Evolutionary conservation across 2,113 vertebrate species (phyloP).

Genomic region (Gopherus flavomarginatus): DNA sequence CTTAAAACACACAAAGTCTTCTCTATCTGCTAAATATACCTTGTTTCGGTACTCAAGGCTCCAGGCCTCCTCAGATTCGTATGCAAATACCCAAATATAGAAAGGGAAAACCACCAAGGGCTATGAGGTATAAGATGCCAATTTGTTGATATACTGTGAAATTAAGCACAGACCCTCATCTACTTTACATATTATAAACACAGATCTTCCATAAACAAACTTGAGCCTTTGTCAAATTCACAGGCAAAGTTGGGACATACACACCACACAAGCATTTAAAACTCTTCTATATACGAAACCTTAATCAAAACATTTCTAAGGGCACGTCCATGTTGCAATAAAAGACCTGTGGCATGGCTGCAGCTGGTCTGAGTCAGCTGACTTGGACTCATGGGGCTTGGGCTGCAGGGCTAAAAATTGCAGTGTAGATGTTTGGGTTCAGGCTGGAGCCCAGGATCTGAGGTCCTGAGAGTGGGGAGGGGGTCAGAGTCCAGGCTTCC

Average conservation of each 20-base stretch:
- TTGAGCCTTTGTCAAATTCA: not conserved
- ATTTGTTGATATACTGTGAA: conserved; percentile 5
- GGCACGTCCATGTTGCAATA: not conserved
- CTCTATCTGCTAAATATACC: not conserved
- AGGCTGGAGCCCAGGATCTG: not conserved
- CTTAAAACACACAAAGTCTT: not conserved
- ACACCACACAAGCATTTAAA: conserved; percentile 12
- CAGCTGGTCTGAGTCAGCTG: not conserved
- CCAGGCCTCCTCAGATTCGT: not conserved
- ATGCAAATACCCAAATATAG: not conserved
- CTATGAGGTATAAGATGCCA: not conserved
- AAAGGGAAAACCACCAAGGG: not conserved
- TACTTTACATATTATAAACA: not conserved
- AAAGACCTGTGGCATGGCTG: not conserved
- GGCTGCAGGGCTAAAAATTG: not conserved
- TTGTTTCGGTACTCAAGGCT: not conserved
- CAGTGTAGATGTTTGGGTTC: not conserved
- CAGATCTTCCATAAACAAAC: not conserved
- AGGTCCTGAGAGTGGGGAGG: not conserved
- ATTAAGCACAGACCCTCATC: not conserved
- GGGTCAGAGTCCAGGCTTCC: not conserved
- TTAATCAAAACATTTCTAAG: not conserved
- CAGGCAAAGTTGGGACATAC: conserved; percentile 9
- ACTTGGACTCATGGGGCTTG: not conserved
- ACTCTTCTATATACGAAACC: not conserved